Evolutionary conservation across 2,797 vertebrate species (phyloP), one percentile per base, ranked within the genome.

Genomic region (Cossypha caffra): DNA sequence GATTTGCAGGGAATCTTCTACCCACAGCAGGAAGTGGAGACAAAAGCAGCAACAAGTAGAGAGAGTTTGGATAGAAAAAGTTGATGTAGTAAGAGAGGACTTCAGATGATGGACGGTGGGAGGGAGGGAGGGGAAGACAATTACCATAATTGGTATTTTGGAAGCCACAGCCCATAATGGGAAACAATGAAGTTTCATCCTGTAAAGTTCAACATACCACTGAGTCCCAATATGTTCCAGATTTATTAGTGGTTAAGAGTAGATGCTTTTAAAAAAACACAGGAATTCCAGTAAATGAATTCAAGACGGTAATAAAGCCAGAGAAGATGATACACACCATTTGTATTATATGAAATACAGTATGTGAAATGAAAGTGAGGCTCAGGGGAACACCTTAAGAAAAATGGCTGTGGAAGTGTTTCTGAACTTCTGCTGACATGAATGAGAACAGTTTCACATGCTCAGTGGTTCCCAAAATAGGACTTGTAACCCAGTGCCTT

Each of bases 221-320:
- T n/a, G 63, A 71, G 61, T 54, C 35, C 26, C 29, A 93, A 2
- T 75, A 62, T 37, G 31, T 84, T 94, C 76, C 80, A 84, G 66
- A 92, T 90, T 74, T 93, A 84, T 78, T 78, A 84, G 78, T 31
- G 61, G 87, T 89, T 92, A 74, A 74, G 52, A 88, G 72, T 21
- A 91, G 63, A 67, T 71, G 29, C 57, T 57, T 95, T 40, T 71
- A 93, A 83, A 35, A 85, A 89, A 71, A 85, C 52, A 85, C 11
- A 77, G 16, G 63, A 89, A 90, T 95, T 92, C 68, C 81, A 93
- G 93, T 89, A 87, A 91, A 82, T 82, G 13, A 63, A 89, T 87
- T 80, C 48, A 57, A 87, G 78, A 35, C 67, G 72, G 58, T 24
- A 90, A 73, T 59, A 59, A 67, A 76, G 71, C 15, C 72, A 89